Percentiles rank a stretch among this genome's conserved stretches.
Conservation (phyloP, 1,140 invertebrate genomes). For the Meloidogyne floridensis region DNA sequence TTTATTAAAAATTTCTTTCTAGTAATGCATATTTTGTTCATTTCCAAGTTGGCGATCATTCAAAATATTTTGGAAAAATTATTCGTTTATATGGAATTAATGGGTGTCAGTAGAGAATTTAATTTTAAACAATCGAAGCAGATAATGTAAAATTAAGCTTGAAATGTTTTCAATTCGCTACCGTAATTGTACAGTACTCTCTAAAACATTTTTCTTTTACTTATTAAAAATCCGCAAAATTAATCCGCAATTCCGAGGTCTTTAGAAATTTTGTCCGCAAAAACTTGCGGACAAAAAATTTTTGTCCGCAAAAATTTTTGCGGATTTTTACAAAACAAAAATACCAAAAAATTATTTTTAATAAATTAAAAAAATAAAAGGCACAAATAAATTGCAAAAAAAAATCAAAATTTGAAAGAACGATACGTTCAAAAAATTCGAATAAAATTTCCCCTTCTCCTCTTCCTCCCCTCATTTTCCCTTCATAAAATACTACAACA, state of each 20-base stretch:
- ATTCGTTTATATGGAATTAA: conserved; percentile 42
- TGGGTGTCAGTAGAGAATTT: conserved; percentile 30
- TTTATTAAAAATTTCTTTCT: conserved; percentile 18
- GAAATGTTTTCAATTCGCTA: too few species aligned
- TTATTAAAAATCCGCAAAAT: too few species aligned
- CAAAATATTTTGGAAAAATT: conserved; percentile 51
- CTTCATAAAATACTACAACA: background rate
- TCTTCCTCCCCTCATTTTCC: background rate
- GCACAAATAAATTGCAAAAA: conserved; percentile 5
- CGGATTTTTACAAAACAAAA: background rate
- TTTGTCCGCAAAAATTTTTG: too few species aligned
- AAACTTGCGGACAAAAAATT: too few species aligned
- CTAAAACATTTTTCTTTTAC: too few species aligned
- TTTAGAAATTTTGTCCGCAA: too few species aligned
- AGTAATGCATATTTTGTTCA: conserved; percentile 52
- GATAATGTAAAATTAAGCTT: too few species aligned
- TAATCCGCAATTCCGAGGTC: too few species aligned
- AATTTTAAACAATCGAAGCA: too few species aligned
- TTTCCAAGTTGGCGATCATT: conserved; percentile 48
- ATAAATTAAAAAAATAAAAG: conserved; percentile 13
- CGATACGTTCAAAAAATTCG: background rate
- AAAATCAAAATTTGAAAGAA: background rate
- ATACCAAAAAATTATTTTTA: background rate
- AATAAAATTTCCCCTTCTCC: background rate
- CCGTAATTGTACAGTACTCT: too few species aligned